A percentile compares a stretch with the other conserved stretches of the same genome.
These are phyloP conservation scores for Passer montanus DNA, from an alignment of 2,113 vertebrate species.

Conservation along the genomic window DNA sequence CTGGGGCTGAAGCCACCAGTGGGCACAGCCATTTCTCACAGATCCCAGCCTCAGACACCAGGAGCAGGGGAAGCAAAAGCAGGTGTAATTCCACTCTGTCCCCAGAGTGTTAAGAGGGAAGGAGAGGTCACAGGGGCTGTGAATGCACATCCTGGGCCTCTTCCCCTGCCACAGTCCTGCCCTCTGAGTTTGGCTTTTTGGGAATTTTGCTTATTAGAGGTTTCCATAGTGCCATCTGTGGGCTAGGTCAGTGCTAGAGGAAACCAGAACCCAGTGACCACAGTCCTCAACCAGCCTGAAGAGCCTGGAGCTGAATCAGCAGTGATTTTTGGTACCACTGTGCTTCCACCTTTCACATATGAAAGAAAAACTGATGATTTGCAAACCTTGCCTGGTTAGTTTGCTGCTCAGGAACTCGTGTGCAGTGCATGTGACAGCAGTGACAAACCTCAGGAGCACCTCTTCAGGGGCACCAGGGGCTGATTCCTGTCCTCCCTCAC, in stretches of 20 bases:
- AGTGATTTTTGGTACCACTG: not conserved
- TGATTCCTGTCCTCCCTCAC: conserved; percentile 47
- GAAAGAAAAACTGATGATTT: not conserved
- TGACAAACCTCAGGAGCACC: not conserved
- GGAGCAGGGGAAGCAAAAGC: not conserved
- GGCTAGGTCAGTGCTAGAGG: not conserved
- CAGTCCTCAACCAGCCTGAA: not conserved
- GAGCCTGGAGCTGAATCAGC: not conserved
- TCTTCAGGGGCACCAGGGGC: not conserved
- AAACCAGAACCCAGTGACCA: accelerated
- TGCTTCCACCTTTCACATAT: not conserved
- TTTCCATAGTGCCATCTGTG: not conserved
- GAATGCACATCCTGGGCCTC: accelerated
- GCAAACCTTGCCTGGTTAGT: not conserved
- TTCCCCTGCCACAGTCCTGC: not conserved
- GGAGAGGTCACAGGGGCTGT: not conserved
- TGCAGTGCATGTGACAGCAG: accelerated
- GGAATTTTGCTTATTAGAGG: not conserved
- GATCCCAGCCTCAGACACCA: not conserved
- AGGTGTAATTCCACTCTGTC: not conserved
- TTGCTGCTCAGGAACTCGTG: not conserved
- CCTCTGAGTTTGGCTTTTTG: too few relatives aligned
- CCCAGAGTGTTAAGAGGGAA: not conserved
- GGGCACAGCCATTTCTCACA: not conserved
- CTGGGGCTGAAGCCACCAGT: not conserved